phyloP scores from a whole-genome alignment of 2,113 vertebrate genomes.

The Silurus asotus region DNA sequence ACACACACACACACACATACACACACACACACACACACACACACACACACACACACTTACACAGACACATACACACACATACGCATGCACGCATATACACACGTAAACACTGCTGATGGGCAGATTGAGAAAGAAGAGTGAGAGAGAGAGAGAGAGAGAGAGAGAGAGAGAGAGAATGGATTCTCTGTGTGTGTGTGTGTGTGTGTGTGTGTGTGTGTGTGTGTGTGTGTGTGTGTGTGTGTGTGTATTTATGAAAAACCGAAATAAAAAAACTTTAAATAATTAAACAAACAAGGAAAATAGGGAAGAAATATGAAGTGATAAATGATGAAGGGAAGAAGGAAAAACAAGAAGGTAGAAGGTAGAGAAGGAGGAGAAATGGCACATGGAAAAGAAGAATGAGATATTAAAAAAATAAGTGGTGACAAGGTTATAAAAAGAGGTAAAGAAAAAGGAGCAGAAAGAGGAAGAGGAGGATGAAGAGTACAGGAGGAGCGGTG shows the following conservation, averaged over 20 bases:
- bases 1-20: slow-evolving; percentile 66
- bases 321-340: slow-evolving; percentile 42
- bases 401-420: neutral
- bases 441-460: slow-evolving; percentile 25
- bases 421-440: neutral
- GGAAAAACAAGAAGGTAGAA: slow-evolving; percentile 50
- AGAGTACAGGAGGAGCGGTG: too few relatives aligned
- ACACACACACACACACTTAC: too few relatives aligned
- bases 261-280: too few relatives aligned
- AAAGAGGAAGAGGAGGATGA: neutral
- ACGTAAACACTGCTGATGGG: slow-evolving; percentile 98
- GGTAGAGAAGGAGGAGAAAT: neutral
- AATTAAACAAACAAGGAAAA: slow-evolving; percentile 25
- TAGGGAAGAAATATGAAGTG: slow-evolving; percentile 60
- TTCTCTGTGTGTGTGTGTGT: too few relatives aligned
- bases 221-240: too few relatives aligned
- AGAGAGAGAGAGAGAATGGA: slow-evolving; percentile 59
- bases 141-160: slow-evolving; percentile 65
- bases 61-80: too few relatives aligned
- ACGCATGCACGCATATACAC: too few relatives aligned
- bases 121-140: slow-evolving; percentile 76
- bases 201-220: too few relatives aligned
- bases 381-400: neutral
- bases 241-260: too few relatives aligned
- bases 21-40: too few relatives aligned